These are phyloP conservation scores for Callyntrura sp. DNA, from an alignment of 2,888 invertebrate species.

Conservation along the genomic window DNA sequence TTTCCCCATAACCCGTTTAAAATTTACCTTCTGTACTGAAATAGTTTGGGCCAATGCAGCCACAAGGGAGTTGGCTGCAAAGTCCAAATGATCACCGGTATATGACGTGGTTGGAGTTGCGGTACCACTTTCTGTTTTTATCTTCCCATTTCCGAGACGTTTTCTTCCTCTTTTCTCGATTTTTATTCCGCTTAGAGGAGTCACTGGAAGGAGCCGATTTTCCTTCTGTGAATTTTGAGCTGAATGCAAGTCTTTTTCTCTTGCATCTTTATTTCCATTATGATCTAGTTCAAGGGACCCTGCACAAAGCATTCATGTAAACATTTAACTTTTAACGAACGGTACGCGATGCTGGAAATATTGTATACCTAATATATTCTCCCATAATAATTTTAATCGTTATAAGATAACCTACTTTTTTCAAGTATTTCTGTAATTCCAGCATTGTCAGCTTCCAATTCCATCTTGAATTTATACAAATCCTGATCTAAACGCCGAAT, in stretches of 20 bases:
- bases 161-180: conserved; percentile 69
- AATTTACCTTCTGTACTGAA: conserved; percentile 67
- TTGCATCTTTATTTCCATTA: conserved; percentile 60
- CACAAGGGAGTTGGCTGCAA: conserved; percentile 70
- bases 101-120: conserved; percentile 70
- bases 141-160: conserved; percentile 66
- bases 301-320: not conserved
- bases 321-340: not conserved
- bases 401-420: conserved; percentile 87
- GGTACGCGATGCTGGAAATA: not conserved
- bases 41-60: conserved; percentile 71
- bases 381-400: not conserved
- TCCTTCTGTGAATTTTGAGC: conserved; percentile 68
- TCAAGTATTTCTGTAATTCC: conserved; percentile 98
- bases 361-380: not conserved
- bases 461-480: conserved; percentile 98
- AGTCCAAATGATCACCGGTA: conserved; percentile 70
- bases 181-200: conserved; percentile 67
- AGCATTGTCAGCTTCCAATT: conserved; percentile 99
- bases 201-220: conserved; percentile 50
- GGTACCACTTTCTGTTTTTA: conserved; percentile 70
- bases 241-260: conserved; percentile 62
- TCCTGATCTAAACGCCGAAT: conserved; percentile 95
- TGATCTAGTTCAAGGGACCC: conserved; percentile 64
- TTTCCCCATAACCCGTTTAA: not conserved